Evolutionary conservation across 2,113 vertebrate species (phyloP), one percentile per base, ranked within the genome.

Genomic region (Chloroceryle aenea): DNA sequence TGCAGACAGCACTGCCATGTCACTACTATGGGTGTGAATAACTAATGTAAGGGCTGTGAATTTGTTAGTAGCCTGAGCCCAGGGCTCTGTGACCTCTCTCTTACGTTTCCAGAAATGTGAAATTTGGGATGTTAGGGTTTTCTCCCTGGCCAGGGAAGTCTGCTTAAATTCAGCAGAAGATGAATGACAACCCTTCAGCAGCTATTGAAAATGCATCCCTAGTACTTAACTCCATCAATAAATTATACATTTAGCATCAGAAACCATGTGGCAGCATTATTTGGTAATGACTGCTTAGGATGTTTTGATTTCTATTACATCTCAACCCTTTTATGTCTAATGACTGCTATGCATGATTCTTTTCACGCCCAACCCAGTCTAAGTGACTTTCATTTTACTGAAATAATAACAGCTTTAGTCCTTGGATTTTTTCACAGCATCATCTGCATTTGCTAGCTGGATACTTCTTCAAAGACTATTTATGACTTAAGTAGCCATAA

Each of bases 251-350:
- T 77, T 42, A 93, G 85, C 53, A 64, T 48, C 52, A 92, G 68
- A 85, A 94, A 34, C 79, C 90, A 84, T 45, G 69, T 81, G 79
- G 90, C 76, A 90, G 68, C 85, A 63, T 93, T 93, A 75, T 92
- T 90, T 89, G 73, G 61, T 94, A 94, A 94, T 94, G 86, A 84
- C 52, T 94, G 85, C 88, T 95, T 84, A 48, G 88, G 52, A 61
- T 86, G 87, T 89, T 95, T 90, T 89, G 80, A 75, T 95, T 96
- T 95, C 83, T 84, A 1, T 58, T 85, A 42, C 76, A 64, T 2
- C 90, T 89, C 56, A 66, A 50, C 64, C 93, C 81, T 95, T 92
- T 95, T 58, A 77, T 87, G 76, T 78, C 86, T 92, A 75, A 95
- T 84, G 71, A 90, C 72, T 91, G 90, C 90, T 94, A 11, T 86